Base-by-base conservation (phyloP, 2,113 vertebrate genomes). In the Microcebus lehilahytsara region DNA sequence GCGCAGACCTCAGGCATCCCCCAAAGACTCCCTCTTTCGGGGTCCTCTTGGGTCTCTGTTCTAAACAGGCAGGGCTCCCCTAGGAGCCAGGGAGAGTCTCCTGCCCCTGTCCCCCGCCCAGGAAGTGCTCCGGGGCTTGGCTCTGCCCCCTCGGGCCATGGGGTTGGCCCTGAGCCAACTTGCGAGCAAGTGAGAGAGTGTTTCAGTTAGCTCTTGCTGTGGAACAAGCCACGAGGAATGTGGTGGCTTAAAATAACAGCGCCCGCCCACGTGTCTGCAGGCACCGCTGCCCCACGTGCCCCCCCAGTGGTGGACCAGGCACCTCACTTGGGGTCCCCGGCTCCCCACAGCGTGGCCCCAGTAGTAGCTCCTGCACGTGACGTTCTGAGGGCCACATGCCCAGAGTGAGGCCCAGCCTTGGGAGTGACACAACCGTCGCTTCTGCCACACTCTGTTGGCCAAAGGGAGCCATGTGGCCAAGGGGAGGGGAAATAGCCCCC, bases 201-300 rank as follows among this genome's bases (percentile, higher is more conserved):
- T 77, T 62, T 46, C 42, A 8, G 27, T 32, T 84, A n/a, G 10
- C 17, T 60, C 30, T 34, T 46, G 17, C 49, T 64, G 6, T 30
- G 12, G 79, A 42, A 77, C 62, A 80, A 42, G 19, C 49, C 23
- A 19, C 32, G 10, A n/a, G 16, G 23, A 51, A 66, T 17, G 25
- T n/a, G 7, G 19, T 23, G 53, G 46, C 58, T 80, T 37, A 58
- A 23, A 23, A 51, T 42, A 79, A n/a, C 23, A 25, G 9, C 40
- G 25, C 7, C 46, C 46, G 8, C 46, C 46, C 46, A 46, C 8
- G 9, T 6, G n/a, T 51, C 62, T 62, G 27, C 23, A 37, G n/a
- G 0, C n/a, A 27, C 62, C 56, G 7, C 19, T 7, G 20, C 56
- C 6, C 56, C 20, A 20, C 7, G 0, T 8, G 6, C 56, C 56